Percentiles rank a stretch among this genome's conserved stretches.
These are phyloP conservation scores for Timandra comae DNA, from an alignment of 2,888 invertebrate species.

Conservation along the genomic window DNA sequence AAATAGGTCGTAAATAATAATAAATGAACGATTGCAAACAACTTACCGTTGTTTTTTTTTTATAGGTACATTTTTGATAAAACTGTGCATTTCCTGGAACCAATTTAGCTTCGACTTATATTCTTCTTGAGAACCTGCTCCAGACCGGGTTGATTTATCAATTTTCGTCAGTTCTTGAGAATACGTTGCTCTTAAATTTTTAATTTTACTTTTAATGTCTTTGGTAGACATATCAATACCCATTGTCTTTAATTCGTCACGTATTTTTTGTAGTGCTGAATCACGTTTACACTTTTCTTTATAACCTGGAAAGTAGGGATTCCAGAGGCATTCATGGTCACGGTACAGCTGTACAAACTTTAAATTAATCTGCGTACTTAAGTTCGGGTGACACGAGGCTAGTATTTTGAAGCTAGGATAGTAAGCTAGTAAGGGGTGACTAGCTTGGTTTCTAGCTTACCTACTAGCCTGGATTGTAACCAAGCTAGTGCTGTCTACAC, in stretches of 20 bases:
- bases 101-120: slow-evolving; percentile 10
- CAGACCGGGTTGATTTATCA: slow-evolving; percentile 8
- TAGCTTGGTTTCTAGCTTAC: too few species aligned
- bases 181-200: slow-evolving; percentile 8
- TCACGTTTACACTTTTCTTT: slow-evolving; percentile 5
- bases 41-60: slow-evolving; percentile 11
- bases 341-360: slow-evolving; percentile 8
- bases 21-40: too few species aligned
- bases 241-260: slow-evolving; percentile 1
- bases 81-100: slow-evolving; percentile 11
- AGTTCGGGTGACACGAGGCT: too few species aligned
- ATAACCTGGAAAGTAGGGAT: slow-evolving; percentile 4
- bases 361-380: slow-evolving; percentile 10
- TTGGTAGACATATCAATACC: slow-evolving; percentile 3
- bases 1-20: slow-evolving; percentile 9
- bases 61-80: slow-evolving; percentile 10
- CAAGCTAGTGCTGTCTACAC: slow-evolving; percentile 7
- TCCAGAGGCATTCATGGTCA: slow-evolving; percentile 9
- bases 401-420: too few species aligned
- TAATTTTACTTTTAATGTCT: slow-evolving; percentile 3
- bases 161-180: slow-evolving; percentile 10
- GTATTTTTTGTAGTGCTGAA: slow-evolving; percentile 7
- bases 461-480: slow-evolving; percentile 4
- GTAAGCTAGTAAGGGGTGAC: too few species aligned
- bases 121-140: slow-evolving; percentile 9